Base-by-base conservation (phyloP, 2,888 invertebrate genomes). In the Thecophora atra region DNA sequence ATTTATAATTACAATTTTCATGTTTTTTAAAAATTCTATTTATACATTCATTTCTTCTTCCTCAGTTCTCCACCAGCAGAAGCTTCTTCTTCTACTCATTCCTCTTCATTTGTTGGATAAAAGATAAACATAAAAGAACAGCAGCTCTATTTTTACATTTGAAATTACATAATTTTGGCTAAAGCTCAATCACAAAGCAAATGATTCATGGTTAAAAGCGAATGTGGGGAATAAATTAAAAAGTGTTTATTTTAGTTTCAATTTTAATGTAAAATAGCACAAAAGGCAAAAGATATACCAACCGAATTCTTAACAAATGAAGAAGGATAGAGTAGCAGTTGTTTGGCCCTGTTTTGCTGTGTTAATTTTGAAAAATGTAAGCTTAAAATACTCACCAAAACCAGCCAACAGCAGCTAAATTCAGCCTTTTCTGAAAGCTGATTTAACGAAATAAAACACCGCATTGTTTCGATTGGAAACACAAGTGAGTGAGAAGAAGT, bases 311-410 rank as follows among this genome's bases (percentile, higher is more conserved):
- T 80, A 81, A 79, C 81, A 85, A 86, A 86, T 88, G 88, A 90
- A 90, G 90, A 90, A 90, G 90, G 90, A 90, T 90, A 90, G 90
- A 90, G 89, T 82, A 72, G 63, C 68, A 83, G 26, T 74, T 60
- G 42, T 64, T 72, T 67, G 68, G 26, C 72, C 73, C 76, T 76
- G 73, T 74, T 72, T 70, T 15, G 66, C n/a, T 71, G 73, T 19
- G n/a, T 60, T 19, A 72, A 66, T 24, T 62, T 60, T 73, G 37
- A 73, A 64, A 66, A 68, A 73, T 73, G 74, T 67, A 67, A 60
- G 37, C 19, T 37, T 67, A 28, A 66, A 67, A 72, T 72, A 72
- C 72, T 72, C 72, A 72, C 72, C 72, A n/a, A n/a, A n/a, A 19
- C n/a, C 21, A 8, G 47, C n/a, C 26, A 58, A 28, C 1, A 28